Conservation (phyloP, 1,140 invertebrate species). For the Neomicropteryx cornuta region DNA sequence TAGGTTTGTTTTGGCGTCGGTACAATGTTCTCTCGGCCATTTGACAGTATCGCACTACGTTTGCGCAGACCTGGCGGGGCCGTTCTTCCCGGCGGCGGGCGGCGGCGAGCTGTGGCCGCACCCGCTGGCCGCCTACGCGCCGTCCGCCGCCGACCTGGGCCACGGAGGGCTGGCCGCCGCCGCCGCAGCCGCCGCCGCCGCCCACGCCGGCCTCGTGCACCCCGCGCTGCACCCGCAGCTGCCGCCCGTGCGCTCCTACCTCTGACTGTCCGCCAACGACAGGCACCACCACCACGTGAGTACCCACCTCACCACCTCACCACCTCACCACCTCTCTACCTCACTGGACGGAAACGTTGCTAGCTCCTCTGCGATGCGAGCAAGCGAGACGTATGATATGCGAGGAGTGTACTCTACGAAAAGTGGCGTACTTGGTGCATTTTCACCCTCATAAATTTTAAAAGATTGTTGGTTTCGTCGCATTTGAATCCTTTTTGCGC, state of each 20-base stretch:
- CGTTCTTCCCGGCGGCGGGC: conserved; percentile 84
- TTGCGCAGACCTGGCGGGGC: conserved; percentile 74
- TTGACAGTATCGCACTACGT: too few relatives aligned
- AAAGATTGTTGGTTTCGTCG: too few relatives aligned
- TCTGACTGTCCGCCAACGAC: conserved; percentile 92
- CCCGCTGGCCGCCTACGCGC: conserved; percentile 77
- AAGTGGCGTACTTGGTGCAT: too few relatives aligned
- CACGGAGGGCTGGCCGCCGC: conserved; percentile 77
- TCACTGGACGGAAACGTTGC: too few relatives aligned
- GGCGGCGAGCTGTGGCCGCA: conserved; percentile 61
- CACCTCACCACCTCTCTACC: too few relatives aligned
- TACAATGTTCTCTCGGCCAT: conserved; percentile 1
- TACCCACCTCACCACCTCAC: too few relatives aligned
- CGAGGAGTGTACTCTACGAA: too few relatives aligned
- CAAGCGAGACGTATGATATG: too few relatives aligned
- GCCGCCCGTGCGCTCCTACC: conserved; percentile 88
- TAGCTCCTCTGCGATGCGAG: too few relatives aligned
- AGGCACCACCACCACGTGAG: conserved; percentile 48
- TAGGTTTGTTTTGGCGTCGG: conserved; percentile 1
- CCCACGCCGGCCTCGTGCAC: conserved; percentile 83
- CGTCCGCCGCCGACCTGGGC: conserved; percentile 82
- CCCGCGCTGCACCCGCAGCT: conserved; percentile 94
- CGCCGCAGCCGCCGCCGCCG: conserved; percentile 73
- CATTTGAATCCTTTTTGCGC: too few relatives aligned
- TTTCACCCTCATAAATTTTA: too few relatives aligned